phyloP scores from a whole-genome alignment of 30 jellyfish, hydroid and myxozoan species.

The Cassiopea xamachana region DNA sequence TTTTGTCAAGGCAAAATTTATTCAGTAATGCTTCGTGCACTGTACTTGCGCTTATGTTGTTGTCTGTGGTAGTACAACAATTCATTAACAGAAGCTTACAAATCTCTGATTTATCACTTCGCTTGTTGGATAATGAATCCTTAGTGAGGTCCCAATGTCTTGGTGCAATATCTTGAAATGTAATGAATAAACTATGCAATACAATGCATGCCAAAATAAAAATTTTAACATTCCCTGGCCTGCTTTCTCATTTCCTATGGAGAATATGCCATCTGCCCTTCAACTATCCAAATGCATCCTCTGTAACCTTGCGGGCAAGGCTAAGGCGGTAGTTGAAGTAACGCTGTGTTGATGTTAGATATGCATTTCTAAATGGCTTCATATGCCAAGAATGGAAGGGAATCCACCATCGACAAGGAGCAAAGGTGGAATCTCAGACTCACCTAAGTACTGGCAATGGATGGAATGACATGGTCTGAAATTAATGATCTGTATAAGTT shows the following conservation, averaged over 20 bases:
- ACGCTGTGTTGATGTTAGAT: conserved; percentile 51
- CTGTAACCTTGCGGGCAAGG: conserved; percentile 72
- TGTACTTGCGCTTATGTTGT: conserved; percentile 38
- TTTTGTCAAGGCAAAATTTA: conserved; percentile 48
- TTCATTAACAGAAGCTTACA: conserved; percentile 43
- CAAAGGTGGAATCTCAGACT: conserved; percentile 43
- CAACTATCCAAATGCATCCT: conserved; percentile 68
- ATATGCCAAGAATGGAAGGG: conserved; percentile 72
- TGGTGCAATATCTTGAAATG: conserved; percentile 69
- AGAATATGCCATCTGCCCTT: conserved; percentile 68
- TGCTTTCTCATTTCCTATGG: conserved; percentile 70
- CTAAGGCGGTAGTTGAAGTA: conserved; percentile 76
- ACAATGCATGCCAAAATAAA: conserved; percentile 75
- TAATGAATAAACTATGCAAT: conserved; percentile 67
- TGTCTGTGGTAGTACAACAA: conserved; percentile 40
- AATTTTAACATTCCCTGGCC: conserved; percentile 61
- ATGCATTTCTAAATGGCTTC: conserved; percentile 76
- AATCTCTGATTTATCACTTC: conserved; percentile 46
- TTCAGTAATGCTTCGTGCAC: conserved; percentile 31
- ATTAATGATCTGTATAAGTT: conserved; percentile 45
- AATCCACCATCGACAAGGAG: conserved; percentile 78
- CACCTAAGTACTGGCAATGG: conserved; percentile 56
- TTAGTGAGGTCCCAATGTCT: conserved; percentile 59
- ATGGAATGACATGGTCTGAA: conserved; percentile 47
- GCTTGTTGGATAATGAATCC: conserved; percentile 61